Evolutionary conservation across 1,140 invertebrate genomes (phyloP).

Genomic region (Lordiphosa clarofinis): DNA sequence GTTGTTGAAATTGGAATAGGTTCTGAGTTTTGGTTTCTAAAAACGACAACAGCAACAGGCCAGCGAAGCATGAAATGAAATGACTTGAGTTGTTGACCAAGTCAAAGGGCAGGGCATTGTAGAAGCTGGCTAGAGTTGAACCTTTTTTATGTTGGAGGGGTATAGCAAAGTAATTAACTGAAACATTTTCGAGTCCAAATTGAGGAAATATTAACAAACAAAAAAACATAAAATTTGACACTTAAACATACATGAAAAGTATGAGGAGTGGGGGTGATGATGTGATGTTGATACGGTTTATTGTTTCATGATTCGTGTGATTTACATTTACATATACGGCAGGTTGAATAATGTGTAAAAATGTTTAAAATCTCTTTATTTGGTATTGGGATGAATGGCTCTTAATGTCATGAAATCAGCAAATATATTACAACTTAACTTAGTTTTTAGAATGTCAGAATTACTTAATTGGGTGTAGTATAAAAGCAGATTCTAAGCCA

Average conservation of each 20-base stretch:
- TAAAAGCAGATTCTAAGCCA: no score
- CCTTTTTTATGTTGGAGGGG: constrained; percentile 6
- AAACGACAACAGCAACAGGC: constrained; percentile 13
- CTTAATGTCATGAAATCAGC: no score
- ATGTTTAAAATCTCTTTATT: no score
- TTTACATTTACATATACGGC: no score
- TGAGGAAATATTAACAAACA: constrained; percentile 56
- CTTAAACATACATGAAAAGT: constrained; percentile 3
- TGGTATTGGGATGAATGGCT: no score
- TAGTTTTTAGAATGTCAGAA: no score
- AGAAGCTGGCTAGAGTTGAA: constrained; percentile 12
- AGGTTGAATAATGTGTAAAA: no score
- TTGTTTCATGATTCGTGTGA: no score
- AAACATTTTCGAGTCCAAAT: constrained; percentile 36
- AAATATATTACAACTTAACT: no score
- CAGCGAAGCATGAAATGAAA: constrained; percentile 55
- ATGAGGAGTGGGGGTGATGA: neutral
- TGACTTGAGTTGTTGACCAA: constrained; percentile 22
- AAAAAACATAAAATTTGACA: constrained; percentile 24
- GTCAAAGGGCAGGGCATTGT: constrained; percentile 16
- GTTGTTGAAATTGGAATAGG: constrained; percentile 28
- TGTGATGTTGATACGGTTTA: neutral
- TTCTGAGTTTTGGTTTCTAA: constrained; percentile 54
- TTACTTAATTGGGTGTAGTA: no score
- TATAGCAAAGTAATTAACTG: constrained; percentile 28